Evolutionary conservation across 2,797 vertebrate genomes (phyloP).

Genomic region (Urosaurus nigricauda): DNA sequence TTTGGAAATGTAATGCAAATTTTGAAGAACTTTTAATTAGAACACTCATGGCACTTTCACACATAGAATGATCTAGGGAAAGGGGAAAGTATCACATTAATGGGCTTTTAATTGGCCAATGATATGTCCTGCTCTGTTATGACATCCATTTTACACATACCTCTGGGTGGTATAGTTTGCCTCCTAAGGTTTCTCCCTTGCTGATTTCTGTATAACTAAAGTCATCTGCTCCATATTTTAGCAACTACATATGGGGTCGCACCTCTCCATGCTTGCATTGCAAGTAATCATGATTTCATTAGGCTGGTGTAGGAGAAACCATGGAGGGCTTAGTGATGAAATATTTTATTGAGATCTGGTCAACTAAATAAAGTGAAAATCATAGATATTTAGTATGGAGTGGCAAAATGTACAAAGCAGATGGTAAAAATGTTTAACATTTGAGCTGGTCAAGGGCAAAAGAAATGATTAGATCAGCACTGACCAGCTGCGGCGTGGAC

Average conservation of each 20-base stretch:
- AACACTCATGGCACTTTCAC: neutral
- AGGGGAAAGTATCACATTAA: neutral
- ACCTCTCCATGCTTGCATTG: neutral
- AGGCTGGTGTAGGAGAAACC: neutral
- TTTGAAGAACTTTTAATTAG: slow-evolving; percentile 49
- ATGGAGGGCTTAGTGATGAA: neutral
- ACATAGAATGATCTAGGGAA: neutral
- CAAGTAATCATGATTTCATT: neutral
- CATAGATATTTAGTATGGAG: neutral
- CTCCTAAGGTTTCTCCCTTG: neutral
- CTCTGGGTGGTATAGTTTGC: neutral
- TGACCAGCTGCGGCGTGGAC: slow-evolving; percentile 5
- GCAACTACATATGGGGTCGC: neutral
- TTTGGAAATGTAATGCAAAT: slow-evolving; percentile 56
- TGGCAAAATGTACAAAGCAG: neutral
- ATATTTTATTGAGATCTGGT: neutral
- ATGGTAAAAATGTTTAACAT: neutral
- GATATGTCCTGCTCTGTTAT: neutral
- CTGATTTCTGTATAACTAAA: neutral
- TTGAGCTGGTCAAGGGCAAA: neutral
- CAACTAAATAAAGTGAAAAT: neutral
- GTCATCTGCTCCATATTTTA: neutral
- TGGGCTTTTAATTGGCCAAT: neutral
- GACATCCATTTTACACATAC: neutral
- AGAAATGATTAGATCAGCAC: neutral